Conservation (phyloP, 2,888 invertebrate species). For the Macaria notata region DNA sequence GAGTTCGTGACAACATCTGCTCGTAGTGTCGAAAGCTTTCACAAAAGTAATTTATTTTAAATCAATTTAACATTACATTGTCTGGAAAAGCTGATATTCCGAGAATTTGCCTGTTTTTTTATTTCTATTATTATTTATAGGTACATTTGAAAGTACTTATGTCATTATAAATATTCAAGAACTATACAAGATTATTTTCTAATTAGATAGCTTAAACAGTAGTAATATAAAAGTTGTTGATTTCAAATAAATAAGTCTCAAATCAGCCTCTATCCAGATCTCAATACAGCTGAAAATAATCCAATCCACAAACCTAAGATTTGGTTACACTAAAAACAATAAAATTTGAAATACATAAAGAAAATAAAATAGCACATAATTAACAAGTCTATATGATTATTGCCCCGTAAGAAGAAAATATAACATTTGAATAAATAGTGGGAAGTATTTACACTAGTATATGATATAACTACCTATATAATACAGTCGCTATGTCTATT, state of each 20-base stretch:
- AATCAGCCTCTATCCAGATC: conserved; percentile 19
- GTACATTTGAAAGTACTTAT: too few relatives aligned
- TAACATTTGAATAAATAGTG: conserved; percentile 35
- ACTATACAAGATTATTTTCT: too few relatives aligned
- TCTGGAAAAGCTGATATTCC: too few relatives aligned
- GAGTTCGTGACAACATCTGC: too few relatives aligned
- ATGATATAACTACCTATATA: conserved; percentile 56
- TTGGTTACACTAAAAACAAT: conserved; percentile 42
- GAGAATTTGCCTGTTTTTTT: too few relatives aligned
- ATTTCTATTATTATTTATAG: too few relatives aligned
- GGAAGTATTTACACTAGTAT: conserved; percentile 65
- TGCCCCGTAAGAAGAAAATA: conserved; percentile 54
- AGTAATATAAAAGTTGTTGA: too few relatives aligned
- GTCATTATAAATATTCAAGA: too few relatives aligned
- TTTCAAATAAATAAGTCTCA: background rate
- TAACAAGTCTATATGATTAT: conserved; percentile 68
- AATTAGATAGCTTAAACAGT: too few relatives aligned
- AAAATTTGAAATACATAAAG: conserved; percentile 56
- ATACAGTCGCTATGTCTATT: conserved; percentile 69
- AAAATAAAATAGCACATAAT: conserved; percentile 64
- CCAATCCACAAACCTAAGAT: conserved; percentile 20
- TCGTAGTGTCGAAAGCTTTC: too few relatives aligned
- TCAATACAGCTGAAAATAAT: conserved; percentile 12
- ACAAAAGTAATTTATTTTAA: too few relatives aligned
- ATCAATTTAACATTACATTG: too few relatives aligned